Evolutionary conservation across 2,113 vertebrate species (phyloP).

Genomic region (Ailurus styani): DNA sequence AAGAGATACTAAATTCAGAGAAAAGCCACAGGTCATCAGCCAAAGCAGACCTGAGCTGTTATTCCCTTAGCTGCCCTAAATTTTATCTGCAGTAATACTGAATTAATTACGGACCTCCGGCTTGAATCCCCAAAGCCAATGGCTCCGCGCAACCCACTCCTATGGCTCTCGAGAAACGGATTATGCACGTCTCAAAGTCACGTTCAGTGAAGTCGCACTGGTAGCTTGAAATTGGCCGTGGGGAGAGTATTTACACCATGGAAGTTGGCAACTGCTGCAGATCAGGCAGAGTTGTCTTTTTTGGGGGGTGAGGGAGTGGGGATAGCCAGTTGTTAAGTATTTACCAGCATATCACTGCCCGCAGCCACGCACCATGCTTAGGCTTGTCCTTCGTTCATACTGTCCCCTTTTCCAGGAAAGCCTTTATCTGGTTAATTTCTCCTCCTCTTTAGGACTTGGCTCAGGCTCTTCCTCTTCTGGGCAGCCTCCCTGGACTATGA

Average conservation of each 20-base stretch:
- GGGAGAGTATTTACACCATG: neutral
- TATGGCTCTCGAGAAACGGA: neutral
- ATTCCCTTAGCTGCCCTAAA: neutral
- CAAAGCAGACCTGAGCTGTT: neutral
- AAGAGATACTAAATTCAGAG: neutral
- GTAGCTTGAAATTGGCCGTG: neutral
- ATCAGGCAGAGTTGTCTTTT: neutral
- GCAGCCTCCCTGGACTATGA: neutral
- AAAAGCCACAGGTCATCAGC: neutral
- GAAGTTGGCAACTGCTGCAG: neutral
- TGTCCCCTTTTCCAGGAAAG: neutral
- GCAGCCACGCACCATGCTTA: no score
- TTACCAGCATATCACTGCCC: neutral
- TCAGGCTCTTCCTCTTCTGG: neutral
- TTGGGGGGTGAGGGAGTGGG: accelerated
- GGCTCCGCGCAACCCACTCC: no score
- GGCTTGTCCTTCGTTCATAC: neutral
- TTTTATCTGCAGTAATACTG: neutral
- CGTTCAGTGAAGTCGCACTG: accelerated
- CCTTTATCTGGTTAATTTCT: neutral
- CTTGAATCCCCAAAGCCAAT: neutral
- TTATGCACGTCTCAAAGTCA: neutral
- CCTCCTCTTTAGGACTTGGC: neutral
- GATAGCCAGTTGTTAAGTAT: no score
- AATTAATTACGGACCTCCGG: no score